Base-by-base conservation (phyloP, 1,140 invertebrate species). In the Drosophila navojoa region DNA sequence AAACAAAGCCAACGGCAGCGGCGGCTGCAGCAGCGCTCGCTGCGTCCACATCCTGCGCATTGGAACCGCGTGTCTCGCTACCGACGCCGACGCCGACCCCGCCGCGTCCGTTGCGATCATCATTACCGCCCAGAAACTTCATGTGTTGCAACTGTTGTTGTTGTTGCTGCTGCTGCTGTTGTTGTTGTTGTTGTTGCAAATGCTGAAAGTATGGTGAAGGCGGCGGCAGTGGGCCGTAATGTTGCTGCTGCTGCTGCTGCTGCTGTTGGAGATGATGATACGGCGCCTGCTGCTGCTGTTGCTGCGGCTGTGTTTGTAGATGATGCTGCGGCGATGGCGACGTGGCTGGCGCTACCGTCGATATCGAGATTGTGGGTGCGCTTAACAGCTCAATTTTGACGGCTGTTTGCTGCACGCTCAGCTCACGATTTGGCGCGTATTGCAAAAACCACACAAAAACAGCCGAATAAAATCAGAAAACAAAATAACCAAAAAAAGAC, bases 321-420 rank as follows among this genome's bases (percentile, higher is more conserved):
- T 68, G 74, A 38, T 59, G 67, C 27, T 77, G 72, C 57, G 73
- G 72, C 63, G 78, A 76, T 60, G 79, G 71, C 60, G 77, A 66
- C 70, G 77, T 70, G 25, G 79, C 49, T 52, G 79, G 74, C 61
- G 74, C 80, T 76, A 84, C 76, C 90, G 90, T 89, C 77, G 90
- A 90, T 80, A 91, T 91, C 54, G 90, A 90, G 55, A 91, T 91
- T 52, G 90, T 90, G 77, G 90, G 79, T 50, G 84, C 84, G 70
- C 71, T 85, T 91, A 91, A 76, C 79, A 91, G 90, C 90, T 91
- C 90, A 91, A 91, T 91, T 91, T 91, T 91, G 90, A 76, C 77
- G 90, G 79, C 79, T 80, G 91, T 91, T 91, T 77, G 62, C 67
- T 91, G 74, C 72, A 76, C 77, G 74, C 72, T 77, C 77, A 89